A percentile compares a stretch with the other conserved stretches of the same genome.
Evolutionary conservation across 2,113 vertebrate genomes (phyloP).

Genomic region (Entomyzon cyanotis): DNA sequence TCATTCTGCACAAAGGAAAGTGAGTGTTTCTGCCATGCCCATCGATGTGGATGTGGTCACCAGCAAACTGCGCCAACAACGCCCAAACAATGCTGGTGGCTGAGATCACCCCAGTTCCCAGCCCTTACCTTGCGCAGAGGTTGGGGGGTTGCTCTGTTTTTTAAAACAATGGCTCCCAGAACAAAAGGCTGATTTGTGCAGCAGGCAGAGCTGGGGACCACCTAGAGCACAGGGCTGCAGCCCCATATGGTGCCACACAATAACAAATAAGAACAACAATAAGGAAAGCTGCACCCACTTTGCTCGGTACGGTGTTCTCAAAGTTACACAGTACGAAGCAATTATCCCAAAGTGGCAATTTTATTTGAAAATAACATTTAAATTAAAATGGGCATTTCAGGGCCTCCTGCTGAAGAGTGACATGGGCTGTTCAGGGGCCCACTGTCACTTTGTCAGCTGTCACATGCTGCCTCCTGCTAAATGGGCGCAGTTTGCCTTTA

Average conservation of each 20-base stretch:
- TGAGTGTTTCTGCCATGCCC: not conserved
- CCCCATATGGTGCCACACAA: slow-evolving; percentile 61
- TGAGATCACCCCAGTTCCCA: not conserved
- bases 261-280: slow-evolving; percentile 65
- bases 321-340: slow-evolving; percentile 65
- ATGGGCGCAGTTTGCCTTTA: slow-evolving; percentile 64
- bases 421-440: slow-evolving; percentile 66
- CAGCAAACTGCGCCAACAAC: not conserved
- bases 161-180: slow-evolving; percentile 44
- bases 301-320: slow-evolving; percentile 56
- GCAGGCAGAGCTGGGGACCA: slow-evolving; percentile 54
- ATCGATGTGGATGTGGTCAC: not conserved
- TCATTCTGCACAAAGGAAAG: slow-evolving; percentile 15
- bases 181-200: slow-evolving; percentile 63
- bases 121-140: not conserved
- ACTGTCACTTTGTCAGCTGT: slow-evolving; percentile 71
- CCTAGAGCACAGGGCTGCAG: slow-evolving; percentile 56
- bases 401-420: slow-evolving; percentile 65
- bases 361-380: slow-evolving; percentile 73
- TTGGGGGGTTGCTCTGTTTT: not conserved
- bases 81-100: not conserved
- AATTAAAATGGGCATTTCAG: slow-evolving; percentile 72
- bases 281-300: slow-evolving; percentile 65
- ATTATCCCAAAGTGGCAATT: slow-evolving; percentile 71
- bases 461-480: slow-evolving; percentile 67